These are phyloP conservation scores for Cladopsammia gracilis DNA, from an alignment of 64 coral and sea anemone species.

Conservation along the genomic window DNA sequence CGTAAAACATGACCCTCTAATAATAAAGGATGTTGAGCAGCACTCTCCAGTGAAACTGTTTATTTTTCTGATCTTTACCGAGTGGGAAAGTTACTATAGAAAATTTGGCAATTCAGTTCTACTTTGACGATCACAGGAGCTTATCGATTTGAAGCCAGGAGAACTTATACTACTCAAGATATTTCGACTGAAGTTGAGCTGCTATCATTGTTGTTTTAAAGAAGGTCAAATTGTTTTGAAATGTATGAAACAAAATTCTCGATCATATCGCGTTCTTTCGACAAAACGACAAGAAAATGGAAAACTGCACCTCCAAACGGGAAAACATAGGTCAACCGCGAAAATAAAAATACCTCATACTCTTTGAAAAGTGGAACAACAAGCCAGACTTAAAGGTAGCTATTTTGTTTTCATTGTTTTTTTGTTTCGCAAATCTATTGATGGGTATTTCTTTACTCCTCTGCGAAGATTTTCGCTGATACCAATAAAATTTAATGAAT, in stretches of 20 bases:
- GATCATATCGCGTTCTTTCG: constrained; percentile 5
- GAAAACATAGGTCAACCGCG: background rate
- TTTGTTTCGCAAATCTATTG: background rate
- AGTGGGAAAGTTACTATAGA: too few species aligned
- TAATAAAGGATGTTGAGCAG: too few species aligned
- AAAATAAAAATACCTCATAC: background rate
- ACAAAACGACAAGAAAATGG: background rate
- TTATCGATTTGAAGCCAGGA: background rate
- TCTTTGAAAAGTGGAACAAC: background rate
- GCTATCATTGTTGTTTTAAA: background rate
- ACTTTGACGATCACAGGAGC: background rate
- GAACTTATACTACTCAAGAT: background rate
- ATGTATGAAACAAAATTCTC: background rate
- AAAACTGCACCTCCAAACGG: constrained; percentile 21
- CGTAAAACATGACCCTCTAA: too few species aligned
- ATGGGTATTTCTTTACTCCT: too few species aligned
- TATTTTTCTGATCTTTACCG: too few species aligned
- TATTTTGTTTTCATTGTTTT: background rate
- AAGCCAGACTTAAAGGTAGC: background rate
- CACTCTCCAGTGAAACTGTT: too few species aligned
- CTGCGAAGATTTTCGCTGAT: too few species aligned
- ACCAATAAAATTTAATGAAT: too few species aligned
- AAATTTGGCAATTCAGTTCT: too few species aligned
- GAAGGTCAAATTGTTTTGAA: constrained; percentile 4
- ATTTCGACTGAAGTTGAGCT: background rate